A percentile compares a stretch with the other conserved stretches of the same genome.
phyloP scores from a whole-genome alignment of 2,113 vertebrate species.

The Melanerpes formicivorus region DNA sequence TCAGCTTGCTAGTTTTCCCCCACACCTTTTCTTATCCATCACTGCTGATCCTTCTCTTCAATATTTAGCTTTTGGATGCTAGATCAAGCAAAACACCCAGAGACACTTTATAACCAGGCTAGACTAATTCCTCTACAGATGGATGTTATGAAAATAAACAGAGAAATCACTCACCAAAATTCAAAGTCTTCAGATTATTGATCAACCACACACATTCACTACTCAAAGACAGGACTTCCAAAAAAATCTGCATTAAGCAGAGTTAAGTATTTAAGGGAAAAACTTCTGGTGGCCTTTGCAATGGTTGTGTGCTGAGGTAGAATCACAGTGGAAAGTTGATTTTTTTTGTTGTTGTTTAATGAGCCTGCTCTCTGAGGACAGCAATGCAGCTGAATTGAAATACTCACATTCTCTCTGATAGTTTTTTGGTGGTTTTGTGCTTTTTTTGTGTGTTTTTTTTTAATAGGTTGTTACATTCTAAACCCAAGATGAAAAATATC shows the following conservation, averaged over 20 bases:
- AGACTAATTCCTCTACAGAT: background rate
- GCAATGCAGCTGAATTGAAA: background rate
- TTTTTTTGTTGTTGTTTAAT: background rate
- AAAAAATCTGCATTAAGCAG: background rate
- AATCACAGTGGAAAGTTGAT: background rate
- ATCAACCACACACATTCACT: background rate
- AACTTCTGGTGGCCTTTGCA: background rate
- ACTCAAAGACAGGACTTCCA: background rate
- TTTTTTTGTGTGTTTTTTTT: background rate
- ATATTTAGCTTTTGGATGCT: background rate
- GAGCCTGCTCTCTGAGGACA: background rate
- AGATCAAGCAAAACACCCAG: background rate
- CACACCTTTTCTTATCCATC: background rate
- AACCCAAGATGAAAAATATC: slow-evolving; percentile 72
- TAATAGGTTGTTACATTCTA: slow-evolving; percentile 69
- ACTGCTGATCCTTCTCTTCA: background rate
- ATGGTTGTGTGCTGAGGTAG: background rate
- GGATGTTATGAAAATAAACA: background rate
- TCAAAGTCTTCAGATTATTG: background rate
- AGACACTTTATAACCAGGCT: background rate
- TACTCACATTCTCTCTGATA: slow-evolving; percentile 23
- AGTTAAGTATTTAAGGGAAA: background rate
- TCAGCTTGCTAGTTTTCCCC: background rate
- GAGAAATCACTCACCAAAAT: background rate
- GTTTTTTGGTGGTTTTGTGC: too few relatives aligned